Base-by-base conservation (phyloP, 2,888 invertebrate species). In the Drosophila setosimentum region DNA sequence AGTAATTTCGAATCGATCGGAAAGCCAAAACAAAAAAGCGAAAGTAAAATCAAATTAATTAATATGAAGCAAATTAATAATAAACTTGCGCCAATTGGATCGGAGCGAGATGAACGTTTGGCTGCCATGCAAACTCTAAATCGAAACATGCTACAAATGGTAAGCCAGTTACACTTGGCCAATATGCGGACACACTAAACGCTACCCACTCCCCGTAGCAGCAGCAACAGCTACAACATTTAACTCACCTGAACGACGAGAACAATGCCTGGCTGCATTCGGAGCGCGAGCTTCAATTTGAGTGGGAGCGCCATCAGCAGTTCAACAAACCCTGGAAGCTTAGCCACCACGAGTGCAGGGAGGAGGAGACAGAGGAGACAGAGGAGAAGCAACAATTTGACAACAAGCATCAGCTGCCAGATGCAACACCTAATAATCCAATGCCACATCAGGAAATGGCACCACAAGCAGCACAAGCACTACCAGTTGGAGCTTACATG, bases 311-410 rank as follows among this genome's bases (percentile, higher is more conserved):
- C 5, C 10, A n/a, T 3, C 40, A 40, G 10, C n/a, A 0, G 10
- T 10, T 1, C 10, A 1, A 6, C 1, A 5, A 11, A 1, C 5
- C 11, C 5, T 42, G 42, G 42, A 0, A 42, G 11, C 2, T 42
- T 5, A 1, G 4, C 10, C 4, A 10, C 40, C 1, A n/a, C 8
- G 18, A n/a, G 37, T 0, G 0, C 8, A n/a, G 2, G 21, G 11
- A 5, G 11, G 11, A 21, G 11, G 11, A 21, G n/a, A 4, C 4
- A 11, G 2, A 5, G n/a, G 2, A 42, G 11, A 11, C 21, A n/a
- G n/a, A n/a, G n/a, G n/a, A n/a, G n/a, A n/a, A n/a, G n/a, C n/a
- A n/a, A n/a, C n/a, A n/a, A n/a, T n/a, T n/a, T n/a, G n/a, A n/a
- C 35, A 35, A 16, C 16, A 35, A 4, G 35, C 35, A 35, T 2